phyloP scores from a whole-genome alignment of 2,888 invertebrate species.

The Aricia artaxerxes region DNA sequence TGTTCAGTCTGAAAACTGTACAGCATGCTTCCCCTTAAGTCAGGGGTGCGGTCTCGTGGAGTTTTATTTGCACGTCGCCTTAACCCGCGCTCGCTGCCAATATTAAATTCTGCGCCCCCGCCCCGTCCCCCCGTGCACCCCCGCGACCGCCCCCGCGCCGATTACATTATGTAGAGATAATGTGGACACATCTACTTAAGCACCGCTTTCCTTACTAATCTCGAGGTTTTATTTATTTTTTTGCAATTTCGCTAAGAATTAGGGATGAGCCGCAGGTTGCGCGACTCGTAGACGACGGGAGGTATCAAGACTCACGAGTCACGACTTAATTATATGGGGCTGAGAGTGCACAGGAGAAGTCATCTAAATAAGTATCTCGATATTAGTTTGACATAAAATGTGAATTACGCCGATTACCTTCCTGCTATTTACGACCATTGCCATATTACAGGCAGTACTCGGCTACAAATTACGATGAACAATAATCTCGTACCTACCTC shows the following conservation, averaged over 20 bases:
- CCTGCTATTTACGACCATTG: background rate
- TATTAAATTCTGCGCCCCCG: slow-evolving; percentile 68
- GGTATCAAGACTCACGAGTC: background rate
- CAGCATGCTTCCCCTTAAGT: slow-evolving; percentile 52
- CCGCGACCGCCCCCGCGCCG: slow-evolving; percentile 44
- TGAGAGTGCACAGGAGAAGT: background rate
- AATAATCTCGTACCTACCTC: background rate
- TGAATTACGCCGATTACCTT: background rate
- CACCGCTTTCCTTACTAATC: slow-evolving; percentile 24
- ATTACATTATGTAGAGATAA: slow-evolving; percentile 59
- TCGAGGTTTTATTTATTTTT: slow-evolving; percentile 29
- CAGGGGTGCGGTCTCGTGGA: slow-evolving; percentile 64
- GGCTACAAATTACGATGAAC: background rate
- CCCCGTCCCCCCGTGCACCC: slow-evolving; percentile 40
- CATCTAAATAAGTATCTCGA: background rate
- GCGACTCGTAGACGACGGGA: background rate
- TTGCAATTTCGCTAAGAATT: slow-evolving; percentile 7
- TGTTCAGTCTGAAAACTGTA: background rate
- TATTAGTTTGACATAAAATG: too few relatives aligned
- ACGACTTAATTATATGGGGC: background rate
- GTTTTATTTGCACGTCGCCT: slow-evolving; percentile 76
- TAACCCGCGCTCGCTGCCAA: slow-evolving; percentile 71
- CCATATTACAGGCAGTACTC: background rate
- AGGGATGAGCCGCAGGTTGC: background rate
- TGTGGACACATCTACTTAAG: slow-evolving; percentile 29